Base-by-base conservation (phyloP, 1,140 invertebrate genomes). In the Lordiphosa collinella region DNA sequence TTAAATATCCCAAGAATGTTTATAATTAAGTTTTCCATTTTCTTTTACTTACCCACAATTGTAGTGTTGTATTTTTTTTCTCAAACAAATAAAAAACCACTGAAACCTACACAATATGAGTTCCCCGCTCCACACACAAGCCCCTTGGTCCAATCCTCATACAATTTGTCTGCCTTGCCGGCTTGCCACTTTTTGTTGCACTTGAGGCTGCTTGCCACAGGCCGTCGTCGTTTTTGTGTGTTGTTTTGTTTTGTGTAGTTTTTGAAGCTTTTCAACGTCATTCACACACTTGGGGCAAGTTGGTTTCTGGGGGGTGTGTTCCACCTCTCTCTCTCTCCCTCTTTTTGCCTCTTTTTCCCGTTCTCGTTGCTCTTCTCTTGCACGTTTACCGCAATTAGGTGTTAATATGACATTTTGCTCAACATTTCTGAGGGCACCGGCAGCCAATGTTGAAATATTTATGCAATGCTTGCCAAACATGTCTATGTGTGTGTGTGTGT, bases 331-430 rank as follows among this genome's bases (percentile, higher is more conserved):
- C 9, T 53, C n/a, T 22, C 16, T 44, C 6, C 53, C 18, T 29
- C 47, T 18, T 7, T 53, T 8, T 22, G 11, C 36, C 8, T 34
- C 13, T n/a, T 11, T 16, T 16, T 40, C 29, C 32, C 38, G 11
- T 13, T 16, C 34, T 55, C 35, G 49, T 56, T 54, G 32, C 57
- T 56, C 67, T 10, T 25, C 51, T 34, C 16, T 34, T 12, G 41
- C 37, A 44, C 51, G 40, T 67, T 78, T 60, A 48, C 58, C 74
- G 53, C 76, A 79, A 74, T 79, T 79, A 69, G 74, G 69, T 79
- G 74, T 79, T 79, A 79, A 79, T 79, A 65, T 72, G 64, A 65
- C 74, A 79, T 67, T 78, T 78, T 78, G 53, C 62, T 78, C 53
- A 63, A 67, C 63, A 65, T 52, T 64, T 44, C 41, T 13, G 36